Conservation (phyloP, 2,113 vertebrate genomes). For the Alouatta palliata region DNA sequence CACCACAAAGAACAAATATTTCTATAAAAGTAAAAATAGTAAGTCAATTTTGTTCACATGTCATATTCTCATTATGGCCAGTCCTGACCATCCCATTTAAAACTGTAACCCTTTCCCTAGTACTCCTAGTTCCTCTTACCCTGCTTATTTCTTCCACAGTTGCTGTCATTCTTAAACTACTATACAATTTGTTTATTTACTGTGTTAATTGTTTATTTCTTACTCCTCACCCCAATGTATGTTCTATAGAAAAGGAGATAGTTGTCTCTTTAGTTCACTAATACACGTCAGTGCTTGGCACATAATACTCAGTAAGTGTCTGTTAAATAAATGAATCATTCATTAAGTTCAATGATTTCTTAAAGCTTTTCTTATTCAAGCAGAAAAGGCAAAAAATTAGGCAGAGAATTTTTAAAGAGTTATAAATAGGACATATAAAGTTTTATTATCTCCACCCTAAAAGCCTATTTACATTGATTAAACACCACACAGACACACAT, state of each 20-base stretch:
- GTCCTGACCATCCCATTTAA: not conserved
- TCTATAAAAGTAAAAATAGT: constrained; percentile 16
- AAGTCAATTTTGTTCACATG: not conserved
- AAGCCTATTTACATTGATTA: constrained; percentile 44
- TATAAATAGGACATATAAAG: constrained; percentile 33
- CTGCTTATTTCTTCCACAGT: not conserved
- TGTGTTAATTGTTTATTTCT: not conserved
- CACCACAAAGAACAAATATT: not conserved
- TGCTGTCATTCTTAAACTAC: not conserved
- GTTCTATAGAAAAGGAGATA: not conserved
- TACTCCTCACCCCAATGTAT: not conserved
- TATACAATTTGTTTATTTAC: not conserved
- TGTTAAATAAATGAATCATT: constrained; percentile 5
- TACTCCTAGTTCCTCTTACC: not conserved
- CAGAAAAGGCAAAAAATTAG: constrained; percentile 41
- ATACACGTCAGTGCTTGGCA: not conserved
- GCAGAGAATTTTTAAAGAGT: constrained; percentile 17
- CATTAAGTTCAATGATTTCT: constrained; percentile 42
- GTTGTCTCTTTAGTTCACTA: constrained; percentile 4
- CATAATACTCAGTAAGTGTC: constrained; percentile 17
- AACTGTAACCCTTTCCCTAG: not conserved
- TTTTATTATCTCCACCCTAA: constrained; percentile 25
- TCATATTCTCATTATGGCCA: not conserved
- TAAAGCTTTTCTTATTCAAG: constrained; percentile 54
- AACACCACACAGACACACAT: not conserved